Evolutionary conservation across 2,797 vertebrate species (phyloP).

Genomic region (Distichodus sexfasciatus): DNA sequence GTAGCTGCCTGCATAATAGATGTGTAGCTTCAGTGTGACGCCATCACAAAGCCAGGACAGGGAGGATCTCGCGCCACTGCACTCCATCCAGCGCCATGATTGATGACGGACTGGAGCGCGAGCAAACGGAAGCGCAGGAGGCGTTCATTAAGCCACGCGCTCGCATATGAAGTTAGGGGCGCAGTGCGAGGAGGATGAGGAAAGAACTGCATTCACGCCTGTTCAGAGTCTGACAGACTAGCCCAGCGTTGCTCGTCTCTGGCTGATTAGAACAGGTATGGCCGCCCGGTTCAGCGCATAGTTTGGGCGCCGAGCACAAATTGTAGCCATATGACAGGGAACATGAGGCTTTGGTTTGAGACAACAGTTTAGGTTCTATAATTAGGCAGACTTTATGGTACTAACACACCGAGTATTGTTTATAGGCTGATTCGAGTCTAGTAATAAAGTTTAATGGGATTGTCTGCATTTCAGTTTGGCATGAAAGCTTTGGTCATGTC

Average conservation of each 20-base stretch:
- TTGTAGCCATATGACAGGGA: neutral
- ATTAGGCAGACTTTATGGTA: neutral
- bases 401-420: neutral
- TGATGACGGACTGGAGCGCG: constrained; percentile 40
- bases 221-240: neutral
- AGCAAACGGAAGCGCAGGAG: constrained; percentile 22
- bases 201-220: neutral
- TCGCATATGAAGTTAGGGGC: constrained; percentile 9
- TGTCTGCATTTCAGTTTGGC: neutral
- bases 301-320: neutral
- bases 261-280: neutral
- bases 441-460: neutral
- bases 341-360: neutral
- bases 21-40: constrained; percentile 49
- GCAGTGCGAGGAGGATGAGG: neutral
- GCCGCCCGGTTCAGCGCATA: neutral
- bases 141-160: constrained; percentile 27
- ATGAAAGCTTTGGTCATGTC: neutral
- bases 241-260: neutral
- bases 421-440: neutral
- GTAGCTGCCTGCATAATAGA: constrained; percentile 53
- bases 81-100: constrained; percentile 32
- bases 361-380: neutral
- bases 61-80: constrained; percentile 34
- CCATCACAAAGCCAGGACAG: constrained; percentile 46